A percentile compares a stretch with the other conserved stretches of the same genome.
Evolutionary conservation across 1,140 invertebrate genomes (phyloP).

Genomic region (silkworm (Bombyx mori)): ASM3026992v2 NC_085114.1:12402001-12402500

Average conservation of each 20-base stretch:
- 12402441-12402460: conserved; percentile 17
- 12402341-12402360: conserved; percentile 44
- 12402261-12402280: too few species aligned
- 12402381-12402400: conserved; percentile 41
- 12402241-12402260: too few species aligned
- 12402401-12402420: conserved; percentile 28
- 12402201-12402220: too few species aligned
- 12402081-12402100: too few species aligned
- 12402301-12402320: conserved; percentile 36
- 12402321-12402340: conserved; percentile 49
- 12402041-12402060: too few species aligned
- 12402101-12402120: too few species aligned
- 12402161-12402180: too few species aligned
- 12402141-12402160: too few species aligned
- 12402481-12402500: too few species aligned
- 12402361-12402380: conserved; percentile 31
- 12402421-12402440: conserved; percentile 24
- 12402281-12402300: conserved; percentile 3
- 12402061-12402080: background rate
- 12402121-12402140: too few species aligned
- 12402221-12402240: too few species aligned
- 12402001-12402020: conserved; percentile 26
- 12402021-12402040: background rate
- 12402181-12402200: too few species aligned
- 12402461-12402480: background rate